These are phyloP conservation scores for Prinia subflava DNA, from an alignment of 2,113 vertebrate genomes.

Conservation along the genomic window DNA sequence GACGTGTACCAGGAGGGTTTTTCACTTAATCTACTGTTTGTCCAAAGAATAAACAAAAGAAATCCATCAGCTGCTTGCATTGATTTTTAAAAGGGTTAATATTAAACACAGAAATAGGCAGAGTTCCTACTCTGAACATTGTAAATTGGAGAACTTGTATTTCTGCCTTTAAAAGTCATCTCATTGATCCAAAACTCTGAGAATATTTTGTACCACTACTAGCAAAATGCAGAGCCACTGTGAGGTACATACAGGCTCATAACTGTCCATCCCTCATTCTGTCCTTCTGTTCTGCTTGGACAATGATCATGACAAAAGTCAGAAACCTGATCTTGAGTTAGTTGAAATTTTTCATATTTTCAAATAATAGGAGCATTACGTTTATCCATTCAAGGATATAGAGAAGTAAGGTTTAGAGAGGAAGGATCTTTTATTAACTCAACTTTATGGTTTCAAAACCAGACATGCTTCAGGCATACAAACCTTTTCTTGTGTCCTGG, in stretches of 20 bases:
- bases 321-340: not conserved
- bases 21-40: not conserved
- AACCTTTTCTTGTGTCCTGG: constrained; percentile 36
- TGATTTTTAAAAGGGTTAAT: not conserved
- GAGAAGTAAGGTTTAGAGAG: not conserved
- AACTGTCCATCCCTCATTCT: not conserved
- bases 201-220: not conserved
- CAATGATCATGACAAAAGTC: not conserved
- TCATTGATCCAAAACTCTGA: not conserved
- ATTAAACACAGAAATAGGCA: not conserved
- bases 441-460: constrained; percentile 21
- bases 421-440: constrained; percentile 42
- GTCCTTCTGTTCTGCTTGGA: not conserved
- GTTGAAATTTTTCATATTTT: constrained; percentile 12
- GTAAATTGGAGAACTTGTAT: not conserved
- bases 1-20: not conserved
- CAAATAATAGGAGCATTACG: constrained; percentile 38
- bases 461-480: constrained; percentile 50
- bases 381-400: not conserved
- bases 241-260: not conserved
- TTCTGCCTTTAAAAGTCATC: not conserved
- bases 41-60: not conserved
- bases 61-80: not conserved
- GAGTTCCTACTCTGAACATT: not conserved
- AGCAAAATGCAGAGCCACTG: not conserved